Conservation (phyloP, 2,797 vertebrate species). For the Glyptemys insculpta region DNA sequence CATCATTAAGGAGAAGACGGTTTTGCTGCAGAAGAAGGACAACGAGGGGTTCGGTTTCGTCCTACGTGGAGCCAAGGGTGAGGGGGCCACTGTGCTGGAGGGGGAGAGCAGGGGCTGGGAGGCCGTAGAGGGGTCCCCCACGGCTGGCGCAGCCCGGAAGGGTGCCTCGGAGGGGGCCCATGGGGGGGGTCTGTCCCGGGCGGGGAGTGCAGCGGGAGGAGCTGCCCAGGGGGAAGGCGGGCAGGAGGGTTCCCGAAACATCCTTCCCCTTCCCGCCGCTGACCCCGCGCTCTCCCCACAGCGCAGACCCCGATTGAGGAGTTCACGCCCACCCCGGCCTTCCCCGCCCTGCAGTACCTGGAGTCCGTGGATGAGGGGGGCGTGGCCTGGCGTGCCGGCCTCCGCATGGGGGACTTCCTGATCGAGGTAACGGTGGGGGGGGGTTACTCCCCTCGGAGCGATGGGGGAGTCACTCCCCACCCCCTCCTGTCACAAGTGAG, state of each 20-base stretch:
- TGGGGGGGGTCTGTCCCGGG: neutral
- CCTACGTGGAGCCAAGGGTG: slow-evolving; percentile 95
- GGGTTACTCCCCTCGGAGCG: neutral
- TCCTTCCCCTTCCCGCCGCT: neutral
- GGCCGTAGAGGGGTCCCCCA: neutral
- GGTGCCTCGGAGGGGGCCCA: slow-evolving; percentile 55
- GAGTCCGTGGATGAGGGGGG: slow-evolving; percentile 96
- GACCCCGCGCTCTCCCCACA: slow-evolving; percentile 72
- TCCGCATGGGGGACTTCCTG: slow-evolving; percentile 95
- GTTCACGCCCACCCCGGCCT: slow-evolving; percentile 95
- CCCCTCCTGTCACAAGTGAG: slow-evolving; percentile 23
- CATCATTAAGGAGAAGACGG: slow-evolving; percentile 97
- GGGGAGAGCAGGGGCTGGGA: neutral
- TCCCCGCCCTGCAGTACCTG: slow-evolving; percentile 94
- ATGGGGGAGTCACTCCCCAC: no score
- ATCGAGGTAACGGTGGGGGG: slow-evolving; percentile 88
- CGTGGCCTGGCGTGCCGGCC: slow-evolving; percentile 93
- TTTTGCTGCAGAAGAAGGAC: slow-evolving; percentile 95
- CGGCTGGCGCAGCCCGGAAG: neutral
- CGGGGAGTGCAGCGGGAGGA: neutral
- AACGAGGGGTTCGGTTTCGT: slow-evolving; percentile 97
- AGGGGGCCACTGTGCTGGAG: slow-evolving; percentile 53
- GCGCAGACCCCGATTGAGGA: slow-evolving; percentile 97
- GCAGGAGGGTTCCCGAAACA: neutral
- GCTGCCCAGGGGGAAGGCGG: neutral